Percentiles rank a stretch among this genome's conserved stretches.
These are phyloP conservation scores for Caenorhabditis wallacei DNA, from an alignment of 2,888 invertebrate species.

Conservation along the genomic window DNA sequence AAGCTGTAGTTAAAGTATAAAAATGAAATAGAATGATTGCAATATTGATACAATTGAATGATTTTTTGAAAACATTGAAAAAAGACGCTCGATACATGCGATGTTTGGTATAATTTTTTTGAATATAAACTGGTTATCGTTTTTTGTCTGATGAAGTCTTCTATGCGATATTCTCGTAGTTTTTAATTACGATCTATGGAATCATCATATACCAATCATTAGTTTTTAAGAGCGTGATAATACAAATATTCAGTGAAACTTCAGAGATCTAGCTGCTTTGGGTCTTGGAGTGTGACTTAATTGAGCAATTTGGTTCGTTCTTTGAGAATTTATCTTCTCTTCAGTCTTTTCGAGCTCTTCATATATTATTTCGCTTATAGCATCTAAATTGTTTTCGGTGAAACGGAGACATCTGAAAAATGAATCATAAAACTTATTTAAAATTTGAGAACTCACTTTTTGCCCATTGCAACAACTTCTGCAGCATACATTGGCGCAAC, in stretches of 20 bases:
- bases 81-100: background rate
- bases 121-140: too few relatives aligned
- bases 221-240: background rate
- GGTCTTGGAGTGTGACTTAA: constrained; percentile 45
- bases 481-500: constrained; percentile 49
- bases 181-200: too few relatives aligned
- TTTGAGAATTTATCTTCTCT: constrained; percentile 18
- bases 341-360: constrained; percentile 31
- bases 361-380: constrained; percentile 30
- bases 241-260: constrained; percentile 32
- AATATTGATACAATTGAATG: constrained; percentile 1
- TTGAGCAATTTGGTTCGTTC: constrained; percentile 23
- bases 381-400: constrained; percentile 55
- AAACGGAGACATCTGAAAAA: constrained; percentile 49
- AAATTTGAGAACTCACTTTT: constrained; percentile 30
- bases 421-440: background rate
- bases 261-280: constrained; percentile 48
- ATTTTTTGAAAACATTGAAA: background rate
- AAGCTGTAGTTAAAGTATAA: background rate
- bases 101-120: too few relatives aligned
- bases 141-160: too few relatives aligned
- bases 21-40: background rate
- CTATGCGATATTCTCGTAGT: too few relatives aligned
- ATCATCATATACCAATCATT: too few relatives aligned
- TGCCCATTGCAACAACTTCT: constrained; percentile 17